A percentile compares a stretch with the other conserved stretches of the same genome.
phyloP scores from a whole-genome alignment of 2,888 invertebrate species.

The Andrena bicolor region DNA sequence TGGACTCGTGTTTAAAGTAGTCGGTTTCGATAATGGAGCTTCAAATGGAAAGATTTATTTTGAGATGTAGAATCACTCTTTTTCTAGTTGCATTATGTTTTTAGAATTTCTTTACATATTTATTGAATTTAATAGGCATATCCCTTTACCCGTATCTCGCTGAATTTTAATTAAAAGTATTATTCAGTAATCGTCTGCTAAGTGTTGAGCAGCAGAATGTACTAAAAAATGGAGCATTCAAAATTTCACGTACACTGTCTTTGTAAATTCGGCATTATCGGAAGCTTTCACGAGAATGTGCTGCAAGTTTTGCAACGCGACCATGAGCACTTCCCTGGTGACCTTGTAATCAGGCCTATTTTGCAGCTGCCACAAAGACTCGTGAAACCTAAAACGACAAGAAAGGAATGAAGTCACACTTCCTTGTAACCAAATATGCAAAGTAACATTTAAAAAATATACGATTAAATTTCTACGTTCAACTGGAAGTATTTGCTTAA shows the following conservation, averaged over 20 bases:
- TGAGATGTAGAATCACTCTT: no score
- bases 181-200: neutral
- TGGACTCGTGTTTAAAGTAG: no score
- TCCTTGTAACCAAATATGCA: no score
- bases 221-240: neutral
- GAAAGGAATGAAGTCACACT: neutral
- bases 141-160: no score
- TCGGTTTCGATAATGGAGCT: no score
- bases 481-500: neutral
- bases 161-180: no score
- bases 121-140: no score
- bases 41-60: no score
- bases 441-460: no score
- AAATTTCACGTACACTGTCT: constrained; percentile 86
- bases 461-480: neutral
- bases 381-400: constrained; percentile 87
- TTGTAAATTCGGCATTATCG: constrained; percentile 87
- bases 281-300: constrained; percentile 92
- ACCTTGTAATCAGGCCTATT: constrained; percentile 87
- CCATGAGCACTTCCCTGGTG: constrained; percentile 93
- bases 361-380: constrained; percentile 91
- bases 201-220: neutral
- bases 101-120: no score
- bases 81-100: no score
- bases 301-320: constrained; percentile 95